Evolutionary conservation across 2,797 vertebrate genomes (phyloP), one percentile per base, ranked within the genome.

Genomic region (Hipposideros larvatus): DNA sequence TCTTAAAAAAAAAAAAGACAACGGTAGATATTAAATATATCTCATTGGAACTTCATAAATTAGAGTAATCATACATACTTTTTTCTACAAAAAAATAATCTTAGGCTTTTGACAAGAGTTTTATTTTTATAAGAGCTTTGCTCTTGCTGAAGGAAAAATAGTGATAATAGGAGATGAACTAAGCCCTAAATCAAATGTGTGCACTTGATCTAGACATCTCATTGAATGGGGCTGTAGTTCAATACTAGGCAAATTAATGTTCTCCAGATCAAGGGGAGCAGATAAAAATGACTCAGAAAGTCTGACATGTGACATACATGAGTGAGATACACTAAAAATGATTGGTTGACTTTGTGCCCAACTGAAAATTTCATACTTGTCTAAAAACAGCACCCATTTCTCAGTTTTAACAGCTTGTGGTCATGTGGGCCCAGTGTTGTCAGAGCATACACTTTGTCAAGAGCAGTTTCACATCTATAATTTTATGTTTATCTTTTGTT

Each of bases 81-180:
- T 82, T 90, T 73, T 43, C 37, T 70, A 57, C 15, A 55, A 93
- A 79, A 37, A 79, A 70, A 41, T 28, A 75, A 53, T 41, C 11
- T 55, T 55, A 34, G 22, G 9, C 6, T 77, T 94, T 95, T 77
- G 48, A 66, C 7, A 84, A 70, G 46, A 83, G 21, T 82, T 94
- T 93, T 82, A 78, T 68, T 68, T 75, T 90, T 48, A 55, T 53
- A 74, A 66, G 7, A 70, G 51, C 8, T 85, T 88, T 95, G 53
- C 21, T 94, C 31, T 90, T 86, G 61, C 37, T 34, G 21, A 93
- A 43, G 21, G 34, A 48, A 77, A 86, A 66, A 57, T 10, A 37
- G 43, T 19, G 87, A 16, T 80, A 65, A 92, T 77, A 37, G 22
- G 7, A 95, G 18, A 68, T 86, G 9, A 92, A 53, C 24, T 68